Evolutionary conservation across 2,888 invertebrate species (phyloP).

Genomic region (Plemyria rubiginata): DNA sequence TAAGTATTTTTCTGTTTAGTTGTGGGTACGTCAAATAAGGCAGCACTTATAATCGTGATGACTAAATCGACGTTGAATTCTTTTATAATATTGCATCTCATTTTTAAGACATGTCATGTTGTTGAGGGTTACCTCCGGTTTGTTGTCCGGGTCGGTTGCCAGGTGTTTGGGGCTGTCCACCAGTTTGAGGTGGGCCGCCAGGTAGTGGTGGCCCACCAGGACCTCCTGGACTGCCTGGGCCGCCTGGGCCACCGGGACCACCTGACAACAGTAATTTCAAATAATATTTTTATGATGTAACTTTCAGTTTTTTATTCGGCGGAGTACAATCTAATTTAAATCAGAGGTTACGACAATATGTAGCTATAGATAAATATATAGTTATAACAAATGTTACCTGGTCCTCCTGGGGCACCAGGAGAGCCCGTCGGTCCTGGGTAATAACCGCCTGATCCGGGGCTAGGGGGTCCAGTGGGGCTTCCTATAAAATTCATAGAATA

Average conservation of each 20-base stretch:
- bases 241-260: conserved; percentile 25
- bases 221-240: conserved; percentile 20
- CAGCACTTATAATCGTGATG: too few species aligned
- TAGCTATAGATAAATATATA: too few species aligned
- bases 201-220: conserved; percentile 34
- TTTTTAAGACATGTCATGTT: too few species aligned
- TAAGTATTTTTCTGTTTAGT: too few species aligned
- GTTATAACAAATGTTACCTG: conserved; percentile 32
- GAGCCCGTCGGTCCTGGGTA: conserved; percentile 45
- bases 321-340: too few species aligned
- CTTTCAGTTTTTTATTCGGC: too few species aligned
- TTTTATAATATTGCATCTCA: too few species aligned
- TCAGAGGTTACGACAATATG: too few species aligned
- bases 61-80: too few species aligned
- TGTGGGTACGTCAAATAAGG: too few species aligned
- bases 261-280: conserved; percentile 6
- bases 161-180: conserved; percentile 26
- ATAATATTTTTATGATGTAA: neutral
- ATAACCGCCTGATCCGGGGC: conserved; percentile 9
- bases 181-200: conserved; percentile 35
- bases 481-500: neutral
- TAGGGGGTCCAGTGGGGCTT: neutral
- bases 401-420: conserved; percentile 48
- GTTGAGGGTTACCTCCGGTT: too few species aligned
- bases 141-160: conserved; percentile 46